These are phyloP conservation scores for Heliconius sara DNA, from an alignment of 2,888 invertebrate genomes.

Conservation along the genomic window DNA sequence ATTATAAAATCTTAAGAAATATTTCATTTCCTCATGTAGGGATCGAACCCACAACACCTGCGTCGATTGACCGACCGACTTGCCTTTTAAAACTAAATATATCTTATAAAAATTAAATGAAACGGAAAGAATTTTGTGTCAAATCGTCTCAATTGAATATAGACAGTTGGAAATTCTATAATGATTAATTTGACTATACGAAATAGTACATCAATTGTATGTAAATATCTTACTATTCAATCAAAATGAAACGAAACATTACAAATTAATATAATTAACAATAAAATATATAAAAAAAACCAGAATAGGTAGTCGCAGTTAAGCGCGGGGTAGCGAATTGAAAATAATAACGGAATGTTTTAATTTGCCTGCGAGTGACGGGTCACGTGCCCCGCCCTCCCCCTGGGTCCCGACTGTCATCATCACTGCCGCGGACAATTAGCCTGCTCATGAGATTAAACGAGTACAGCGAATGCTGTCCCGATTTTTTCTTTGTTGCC, in stretches of 20 bases:
- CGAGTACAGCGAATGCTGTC: slow-evolving; percentile 69
- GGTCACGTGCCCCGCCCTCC: slow-evolving; percentile 76
- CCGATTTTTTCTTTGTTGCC: slow-evolving; percentile 61
- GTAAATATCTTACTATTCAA: not conserved
- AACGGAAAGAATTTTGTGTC: not conserved
- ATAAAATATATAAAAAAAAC: slow-evolving; percentile 25
- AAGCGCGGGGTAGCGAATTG: slow-evolving; percentile 54
- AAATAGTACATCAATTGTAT: not conserved
- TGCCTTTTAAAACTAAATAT: no score
- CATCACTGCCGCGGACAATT: slow-evolving; percentile 80
- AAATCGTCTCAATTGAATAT: not conserved
- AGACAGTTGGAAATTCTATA: not conserved
- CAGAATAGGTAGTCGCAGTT: slow-evolving; percentile 36
- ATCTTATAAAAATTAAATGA: no score
- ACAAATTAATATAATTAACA: slow-evolving; percentile 4
- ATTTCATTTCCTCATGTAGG: no score
- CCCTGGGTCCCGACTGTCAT: slow-evolving; percentile 67
- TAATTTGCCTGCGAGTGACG: slow-evolving; percentile 84
- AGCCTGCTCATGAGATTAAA: slow-evolving; percentile 82
- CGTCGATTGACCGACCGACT: no score
- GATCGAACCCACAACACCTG: no score
- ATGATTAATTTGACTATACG: not conserved
- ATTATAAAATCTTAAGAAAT: no score
- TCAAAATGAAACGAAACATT: not conserved
- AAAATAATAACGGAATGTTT: slow-evolving; percentile 83